Conservation (phyloP, 2,113 vertebrate species). For the Dipodomys spectabilis region DNA sequence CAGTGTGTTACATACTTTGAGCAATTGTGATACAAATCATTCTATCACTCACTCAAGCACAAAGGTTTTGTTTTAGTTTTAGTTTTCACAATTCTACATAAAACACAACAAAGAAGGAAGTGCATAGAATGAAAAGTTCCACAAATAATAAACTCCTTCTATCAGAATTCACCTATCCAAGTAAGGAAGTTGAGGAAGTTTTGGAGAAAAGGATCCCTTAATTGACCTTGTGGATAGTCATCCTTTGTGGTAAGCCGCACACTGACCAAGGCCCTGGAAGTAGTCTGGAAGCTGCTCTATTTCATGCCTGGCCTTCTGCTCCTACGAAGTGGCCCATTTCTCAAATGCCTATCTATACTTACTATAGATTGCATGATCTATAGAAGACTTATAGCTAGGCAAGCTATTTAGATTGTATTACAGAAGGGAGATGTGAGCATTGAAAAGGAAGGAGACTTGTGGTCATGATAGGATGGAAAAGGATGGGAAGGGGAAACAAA, state of each 20-base stretch:
- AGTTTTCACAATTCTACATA: no score
- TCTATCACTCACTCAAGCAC: background rate
- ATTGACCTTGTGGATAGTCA: rapidly evolving
- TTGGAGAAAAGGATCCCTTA: background rate
- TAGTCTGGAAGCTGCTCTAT: background rate
- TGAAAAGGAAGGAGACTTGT: background rate
- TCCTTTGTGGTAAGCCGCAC: no score
- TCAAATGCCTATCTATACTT: background rate
- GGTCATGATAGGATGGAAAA: background rate
- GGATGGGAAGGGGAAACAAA: no score
- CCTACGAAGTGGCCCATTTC: background rate
- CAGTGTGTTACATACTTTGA: background rate
- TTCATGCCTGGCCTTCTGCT: background rate
- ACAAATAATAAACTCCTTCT: background rate
- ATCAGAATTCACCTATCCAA: background rate
- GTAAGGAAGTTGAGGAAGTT: background rate
- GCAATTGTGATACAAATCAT: background rate
- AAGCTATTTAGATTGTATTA: background rate
- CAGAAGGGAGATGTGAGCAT: background rate
- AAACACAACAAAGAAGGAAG: background rate
- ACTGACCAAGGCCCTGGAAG: background rate
- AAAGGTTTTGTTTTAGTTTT: background rate
- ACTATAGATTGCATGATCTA: background rate
- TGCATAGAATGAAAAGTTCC: background rate
- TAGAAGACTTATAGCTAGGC: no score